Base-by-base conservation (phyloP, 1,140 invertebrate species). In the Drosophila melanica region DNA sequence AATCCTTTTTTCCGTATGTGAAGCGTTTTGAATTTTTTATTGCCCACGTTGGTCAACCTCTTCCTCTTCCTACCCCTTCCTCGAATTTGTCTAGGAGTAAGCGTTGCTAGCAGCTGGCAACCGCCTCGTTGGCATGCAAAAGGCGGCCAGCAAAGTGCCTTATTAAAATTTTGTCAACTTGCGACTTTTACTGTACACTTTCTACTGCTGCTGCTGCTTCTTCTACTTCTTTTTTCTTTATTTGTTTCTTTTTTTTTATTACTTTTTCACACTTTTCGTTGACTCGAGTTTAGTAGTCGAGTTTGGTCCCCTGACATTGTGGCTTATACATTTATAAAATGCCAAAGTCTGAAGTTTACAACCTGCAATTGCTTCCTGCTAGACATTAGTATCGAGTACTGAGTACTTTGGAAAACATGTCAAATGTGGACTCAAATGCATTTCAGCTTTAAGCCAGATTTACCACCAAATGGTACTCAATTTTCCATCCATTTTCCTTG, bases 141-240 rank as follows among this genome's bases (percentile, higher is more conserved):
- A 73, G 80, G 76, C 84, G 84, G 79, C 86, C 71, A 73, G 79
- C 58, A 80, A 89, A 89, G 84, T 90, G 84, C 77, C 84, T 89
- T 89, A 89, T 89, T 89, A 89, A 89, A 89, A 89, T 89, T 89
- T 89, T 87, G 82, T 87, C 81, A 85, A 85, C 81, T 85, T 85
- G 80, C 77, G 78, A 85, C 55, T 81, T 79, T 27, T 27, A 0
- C 27, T 27, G 27, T 27, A 27, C 27, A 27, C 27, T 27, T 27
- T 71, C 27, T 16, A 23, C 7, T 45, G 27, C 33, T 7, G 64
- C 54, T 48, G 30, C 16, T 58, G 41, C 55, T 44, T 37, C 44
- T 20, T 16, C 51, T 58, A 44, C 42, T 41, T 62, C 8, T 30
- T 35, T 64, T 50, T 23, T 16, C 10, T 44, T 50, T 6, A 5